Conservation (phyloP, 2,113 vertebrate genomes). For the Elephantulus edwardii region DNA sequence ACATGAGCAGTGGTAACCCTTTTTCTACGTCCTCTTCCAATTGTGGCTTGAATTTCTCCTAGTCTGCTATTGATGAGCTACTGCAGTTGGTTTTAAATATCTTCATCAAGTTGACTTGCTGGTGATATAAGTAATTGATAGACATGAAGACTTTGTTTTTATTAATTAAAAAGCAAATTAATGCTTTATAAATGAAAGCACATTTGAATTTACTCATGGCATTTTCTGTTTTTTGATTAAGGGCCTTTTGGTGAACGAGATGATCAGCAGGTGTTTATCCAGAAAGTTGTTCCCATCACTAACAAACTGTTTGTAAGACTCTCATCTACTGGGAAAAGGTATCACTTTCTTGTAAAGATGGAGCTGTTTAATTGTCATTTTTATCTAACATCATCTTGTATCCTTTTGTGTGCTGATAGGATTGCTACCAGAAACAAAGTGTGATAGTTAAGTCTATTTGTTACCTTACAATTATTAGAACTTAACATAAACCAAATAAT, state of each 20-base stretch:
- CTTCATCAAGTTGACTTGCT: neutral
- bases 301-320: constrained; percentile 97
- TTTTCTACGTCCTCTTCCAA: neutral
- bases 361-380: neutral
- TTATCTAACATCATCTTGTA: accelerated
- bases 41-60: too few relatives aligned
- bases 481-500: too few relatives aligned
- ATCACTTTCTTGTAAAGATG: neutral
- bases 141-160: neutral
- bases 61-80: too few relatives aligned
- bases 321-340: constrained; percentile 98
- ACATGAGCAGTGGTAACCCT: neutral
- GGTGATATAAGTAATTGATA: neutral
- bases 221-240: constrained; percentile 67
- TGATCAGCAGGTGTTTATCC: constrained; percentile 98
- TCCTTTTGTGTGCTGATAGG: neutral
- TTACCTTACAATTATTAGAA: neutral
- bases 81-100: neutral
- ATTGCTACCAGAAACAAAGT: neutral
- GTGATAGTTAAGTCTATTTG: neutral
- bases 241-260: constrained; percentile 98
- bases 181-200: too few relatives aligned
- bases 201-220: neutral
- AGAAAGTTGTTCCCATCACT: constrained; percentile 98
- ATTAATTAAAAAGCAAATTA: neutral